phyloP scores from a whole-genome alignment of 2,113 vertebrate genomes.

The Turdus rufiventris region DNA sequence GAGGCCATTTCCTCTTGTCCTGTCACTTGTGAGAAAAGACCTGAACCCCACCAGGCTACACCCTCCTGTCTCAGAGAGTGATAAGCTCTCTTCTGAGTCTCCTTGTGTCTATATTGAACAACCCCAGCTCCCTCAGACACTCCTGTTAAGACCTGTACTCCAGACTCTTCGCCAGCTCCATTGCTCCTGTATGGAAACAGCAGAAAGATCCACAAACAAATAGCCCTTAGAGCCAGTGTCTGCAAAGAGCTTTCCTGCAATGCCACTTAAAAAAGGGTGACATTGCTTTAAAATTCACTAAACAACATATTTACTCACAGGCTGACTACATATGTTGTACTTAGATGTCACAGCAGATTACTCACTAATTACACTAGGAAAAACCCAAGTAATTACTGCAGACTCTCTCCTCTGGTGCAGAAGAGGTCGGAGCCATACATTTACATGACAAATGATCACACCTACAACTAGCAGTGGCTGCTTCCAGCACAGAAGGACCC shows the following conservation, averaged over 20 bases:
- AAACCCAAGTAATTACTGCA: slow-evolving; percentile 48
- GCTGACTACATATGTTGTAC: slow-evolving; percentile 7
- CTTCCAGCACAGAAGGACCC: neutral
- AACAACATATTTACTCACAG: neutral
- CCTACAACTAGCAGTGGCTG: neutral
- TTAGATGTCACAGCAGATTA: slow-evolving; percentile 56
- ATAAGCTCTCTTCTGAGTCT: neutral
- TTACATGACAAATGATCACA: slow-evolving; percentile 33
- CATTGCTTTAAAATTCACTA: neutral
- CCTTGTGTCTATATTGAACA: neutral
- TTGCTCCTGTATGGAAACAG: neutral
- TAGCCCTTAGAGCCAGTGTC: rapidly evolving
- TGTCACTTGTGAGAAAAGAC: neutral
- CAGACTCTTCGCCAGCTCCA: neutral
- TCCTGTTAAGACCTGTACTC: neutral
- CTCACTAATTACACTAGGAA: slow-evolving; percentile 46
- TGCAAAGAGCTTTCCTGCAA: neutral
- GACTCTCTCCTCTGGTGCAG: neutral
- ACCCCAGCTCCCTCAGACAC: rapidly evolving
- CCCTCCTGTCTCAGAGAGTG: rapidly evolving
- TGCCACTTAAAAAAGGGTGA: neutral
- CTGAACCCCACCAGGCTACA: rapidly evolving
- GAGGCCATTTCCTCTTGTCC: neutral
- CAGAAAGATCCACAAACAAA: neutral
- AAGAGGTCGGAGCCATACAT: neutral